Percentiles rank a stretch among this genome's conserved stretches.
These are phyloP conservation scores for Hoplostethus atlanticus DNA, from an alignment of 2,797 vertebrate genomes.

Conservation along the genomic window DNA sequence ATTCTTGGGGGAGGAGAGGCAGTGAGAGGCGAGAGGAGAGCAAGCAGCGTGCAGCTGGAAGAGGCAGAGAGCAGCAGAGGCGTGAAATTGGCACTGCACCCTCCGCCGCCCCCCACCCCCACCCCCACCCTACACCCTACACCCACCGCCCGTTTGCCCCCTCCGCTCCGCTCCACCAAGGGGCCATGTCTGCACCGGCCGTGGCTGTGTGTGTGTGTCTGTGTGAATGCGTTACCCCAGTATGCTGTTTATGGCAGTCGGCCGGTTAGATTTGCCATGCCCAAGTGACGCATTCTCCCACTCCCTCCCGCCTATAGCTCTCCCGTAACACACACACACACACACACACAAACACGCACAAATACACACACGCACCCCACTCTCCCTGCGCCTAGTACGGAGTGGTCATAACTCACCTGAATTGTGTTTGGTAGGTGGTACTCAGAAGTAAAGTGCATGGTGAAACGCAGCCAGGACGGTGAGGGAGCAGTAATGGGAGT, in stretches of 20 bases:
- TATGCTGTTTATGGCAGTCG: slow-evolving; percentile 22
- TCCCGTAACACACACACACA: slow-evolving; percentile 59
- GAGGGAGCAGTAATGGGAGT: slow-evolving; percentile 64
- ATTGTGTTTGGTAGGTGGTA: slow-evolving; percentile 86
- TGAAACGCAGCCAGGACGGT: slow-evolving; percentile 58
- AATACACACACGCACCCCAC: slow-evolving; percentile 27
- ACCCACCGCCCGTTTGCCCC: slow-evolving; percentile 41
- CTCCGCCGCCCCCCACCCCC: slow-evolving; percentile 63
- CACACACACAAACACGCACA: slow-evolving; percentile 27
- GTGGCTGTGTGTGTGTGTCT: slow-evolving; percentile 6
- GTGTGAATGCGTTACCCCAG: background rate
- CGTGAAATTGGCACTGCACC: slow-evolving; percentile 85
- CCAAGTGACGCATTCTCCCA: slow-evolving; percentile 52
- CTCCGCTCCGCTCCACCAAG: slow-evolving; percentile 32
- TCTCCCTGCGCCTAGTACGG: slow-evolving; percentile 53
- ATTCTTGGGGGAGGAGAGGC: slow-evolving; percentile 18
- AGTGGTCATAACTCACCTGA: slow-evolving; percentile 87
- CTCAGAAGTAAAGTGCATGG: slow-evolving; percentile 76
- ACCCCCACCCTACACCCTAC: slow-evolving; percentile 30
- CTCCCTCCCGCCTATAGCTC: slow-evolving; percentile 10
- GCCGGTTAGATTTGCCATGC: slow-evolving; percentile 28
- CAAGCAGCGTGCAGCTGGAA: slow-evolving; percentile 76
- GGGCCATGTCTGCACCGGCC: slow-evolving; percentile 32
- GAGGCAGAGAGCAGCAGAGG: slow-evolving; percentile 79
- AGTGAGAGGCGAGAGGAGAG: slow-evolving; percentile 42